phyloP scores from a whole-genome alignment of 1,140 invertebrate species.

The Aphis craccivora region DNA sequence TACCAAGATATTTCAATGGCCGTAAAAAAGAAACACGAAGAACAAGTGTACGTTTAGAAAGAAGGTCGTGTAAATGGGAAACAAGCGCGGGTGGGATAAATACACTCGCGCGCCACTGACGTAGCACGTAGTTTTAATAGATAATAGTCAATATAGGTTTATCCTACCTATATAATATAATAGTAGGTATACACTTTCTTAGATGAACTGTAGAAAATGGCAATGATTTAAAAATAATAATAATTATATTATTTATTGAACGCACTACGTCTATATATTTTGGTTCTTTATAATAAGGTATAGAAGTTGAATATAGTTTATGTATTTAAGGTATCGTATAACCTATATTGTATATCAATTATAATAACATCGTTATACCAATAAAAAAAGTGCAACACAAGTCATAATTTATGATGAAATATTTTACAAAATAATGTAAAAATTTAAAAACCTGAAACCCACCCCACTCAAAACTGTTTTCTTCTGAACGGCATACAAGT shows the following conservation, averaged over 20 bases:
- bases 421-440: not conserved
- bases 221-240: not conserved
- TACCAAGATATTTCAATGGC: slow-evolving; percentile 24
- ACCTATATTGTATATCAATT: not conserved
- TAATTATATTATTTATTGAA: not conserved
- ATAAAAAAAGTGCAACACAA: not conserved
- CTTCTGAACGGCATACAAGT: not conserved
- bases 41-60: slow-evolving; percentile 20
- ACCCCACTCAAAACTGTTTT: not conserved
- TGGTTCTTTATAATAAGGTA: not conserved
- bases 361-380: not conserved
- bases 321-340: not conserved
- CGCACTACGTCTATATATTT: not conserved
- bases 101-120: not conserved
- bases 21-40: slow-evolving; percentile 29
- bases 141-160: slow-evolving; percentile 12
- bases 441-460: not conserved
- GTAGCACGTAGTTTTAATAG: not conserved
- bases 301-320: not conserved
- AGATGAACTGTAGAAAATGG: not conserved
- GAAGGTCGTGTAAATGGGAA: slow-evolving; percentile 11
- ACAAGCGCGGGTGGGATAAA: not conserved
- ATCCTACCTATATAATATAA: not conserved
- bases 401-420: not conserved
- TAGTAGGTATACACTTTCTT: not conserved